Evolutionary conservation across 2,113 vertebrate species (phyloP).

Genomic region (Hippocampus barbouri): DNA sequence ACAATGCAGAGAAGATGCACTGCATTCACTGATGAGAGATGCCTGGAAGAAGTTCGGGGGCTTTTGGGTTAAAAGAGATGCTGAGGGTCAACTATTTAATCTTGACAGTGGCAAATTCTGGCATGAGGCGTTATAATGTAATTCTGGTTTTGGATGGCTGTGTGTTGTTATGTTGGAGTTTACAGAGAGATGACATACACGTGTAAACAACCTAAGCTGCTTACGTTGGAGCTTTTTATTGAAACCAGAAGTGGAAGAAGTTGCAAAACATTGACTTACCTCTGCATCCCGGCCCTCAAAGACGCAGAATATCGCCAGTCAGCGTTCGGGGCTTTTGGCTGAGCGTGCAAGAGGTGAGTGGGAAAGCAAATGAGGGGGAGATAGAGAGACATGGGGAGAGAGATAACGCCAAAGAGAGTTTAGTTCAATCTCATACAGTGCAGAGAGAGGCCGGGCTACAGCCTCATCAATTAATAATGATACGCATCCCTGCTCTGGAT

Average conservation of each 20-base stretch:
- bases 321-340: slow-evolving; percentile 95
- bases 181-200: neutral
- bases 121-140: slow-evolving; percentile 1
- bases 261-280: slow-evolving; percentile 75
- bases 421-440: slow-evolving; percentile 60
- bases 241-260: no score
- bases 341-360: slow-evolving; percentile 48
- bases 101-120: slow-evolving; percentile 4
- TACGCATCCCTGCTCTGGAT: slow-evolving; percentile 56
- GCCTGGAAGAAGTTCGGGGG: slow-evolving; percentile 18
- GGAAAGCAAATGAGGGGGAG: slow-evolving; percentile 8
- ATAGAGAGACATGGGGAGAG: slow-evolving; percentile 6
- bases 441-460: slow-evolving; percentile 54
- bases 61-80: slow-evolving; percentile 36
- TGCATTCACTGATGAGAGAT: slow-evolving; percentile 27
- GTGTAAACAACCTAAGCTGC: no score
- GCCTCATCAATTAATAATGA: slow-evolving; percentile 74
- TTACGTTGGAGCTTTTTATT: neutral
- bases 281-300: slow-evolving; percentile 92
- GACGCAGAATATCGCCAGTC: slow-evolving; percentile 99
- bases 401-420: slow-evolving; percentile 39
- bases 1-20: slow-evolving; percentile 59
- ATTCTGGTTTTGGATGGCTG: neutral
- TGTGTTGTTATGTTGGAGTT: slow-evolving; percentile 7
- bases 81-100: slow-evolving; percentile 7